Evolutionary conservation across 2,888 invertebrate species (phyloP), one percentile per base, ranked within the genome.

Genomic region (Colletes collaris): DNA sequence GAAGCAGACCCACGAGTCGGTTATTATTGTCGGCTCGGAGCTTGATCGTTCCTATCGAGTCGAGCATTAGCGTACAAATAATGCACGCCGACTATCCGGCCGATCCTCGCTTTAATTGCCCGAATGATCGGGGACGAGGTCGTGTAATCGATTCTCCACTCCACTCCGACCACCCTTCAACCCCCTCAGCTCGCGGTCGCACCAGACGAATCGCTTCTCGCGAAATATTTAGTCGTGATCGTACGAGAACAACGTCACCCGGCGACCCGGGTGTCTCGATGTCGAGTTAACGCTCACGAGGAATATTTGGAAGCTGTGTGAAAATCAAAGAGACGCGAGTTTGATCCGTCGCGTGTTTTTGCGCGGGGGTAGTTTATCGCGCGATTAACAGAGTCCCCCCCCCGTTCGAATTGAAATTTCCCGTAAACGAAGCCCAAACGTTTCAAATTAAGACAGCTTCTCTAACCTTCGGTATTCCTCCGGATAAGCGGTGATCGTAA

Each of bases 1-100:
- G 65, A 69, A 74, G 79, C 79, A 77, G 79, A 81, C 63, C 68
- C 81, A 75, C 16, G 68, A 78, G 72, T 75, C 60, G 81, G 81
- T 82, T 84, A 81, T 87, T 83, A 84, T 85, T 81, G 76, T 81
- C 79, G 83, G 69, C 72, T 71, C 63, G 50, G 58, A 79, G 77
- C 77, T 78, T 78, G 82, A 86, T 84, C 84, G 83, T 76, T 82
- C 68, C 81, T 79, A 80, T 79, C 78, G 81, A 74, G 71, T 73
- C 68, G 60, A 60, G 78, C 81, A 86, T 87, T 86, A 87, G 79
- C 74, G 60, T 79, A 70, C 79, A 76, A 84, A 79, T 82, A 86
- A 82, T 86, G 79, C 73, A 73, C 77, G 73, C 74, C 74, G 72
- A 69, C 84, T 73, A 83, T 70, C 71, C 63, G 70, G 58, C 56